Base-by-base conservation (phyloP, 2,113 vertebrate species). In the Uropsilus gracilis region DNA sequence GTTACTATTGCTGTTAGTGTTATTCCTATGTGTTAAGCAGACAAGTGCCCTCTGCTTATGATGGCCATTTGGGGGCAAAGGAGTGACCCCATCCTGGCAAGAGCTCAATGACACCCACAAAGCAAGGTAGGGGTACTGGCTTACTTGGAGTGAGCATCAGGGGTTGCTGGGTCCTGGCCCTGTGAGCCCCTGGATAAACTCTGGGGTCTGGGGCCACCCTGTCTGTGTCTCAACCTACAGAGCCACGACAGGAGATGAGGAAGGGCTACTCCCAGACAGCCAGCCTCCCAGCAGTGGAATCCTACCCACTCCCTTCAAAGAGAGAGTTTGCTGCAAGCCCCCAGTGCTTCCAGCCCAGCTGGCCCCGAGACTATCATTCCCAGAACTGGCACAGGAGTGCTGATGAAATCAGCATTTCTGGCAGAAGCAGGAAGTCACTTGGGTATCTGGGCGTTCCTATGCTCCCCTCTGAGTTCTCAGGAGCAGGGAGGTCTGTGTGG, bases 1-100 rank as follows among this genome's bases (percentile, higher is more conserved):
- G 50, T 95, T 90, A 69, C 26, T 64, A 48, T 75, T 93, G 84
- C 92, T n/a, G 4, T 66, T 95, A 80, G 82, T 20, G 7, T 77
- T 55, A n/a, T 63, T n/a, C 55, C 0, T 30, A n/a, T 30, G n/a
- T 30, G 3, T 53, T 68, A 91, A 92, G 91, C 61, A 88, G 11
- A 68, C 5, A 69, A 34, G 59, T 8, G 12, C 59, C 73, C 81
- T 75, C 30, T 37, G 4, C 73, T 89, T 95, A 11, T 34, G 72
- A 44, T n/a, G 32, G 83, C 13, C 34, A 20, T 20, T n/a, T 59
- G 3, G 28, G 68, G 71, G 14, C 5, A 22, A 34, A 5, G 20
- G 24, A 28, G n/a, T 12, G 28, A 18, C 26, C 39, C 44, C 63
- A 32, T 68, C 20, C 26, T 37, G 10, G 73, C 26, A 12, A 24